Base-by-base conservation (phyloP, 2,797 vertebrate species). In the Gallinago solitaria region DNA sequence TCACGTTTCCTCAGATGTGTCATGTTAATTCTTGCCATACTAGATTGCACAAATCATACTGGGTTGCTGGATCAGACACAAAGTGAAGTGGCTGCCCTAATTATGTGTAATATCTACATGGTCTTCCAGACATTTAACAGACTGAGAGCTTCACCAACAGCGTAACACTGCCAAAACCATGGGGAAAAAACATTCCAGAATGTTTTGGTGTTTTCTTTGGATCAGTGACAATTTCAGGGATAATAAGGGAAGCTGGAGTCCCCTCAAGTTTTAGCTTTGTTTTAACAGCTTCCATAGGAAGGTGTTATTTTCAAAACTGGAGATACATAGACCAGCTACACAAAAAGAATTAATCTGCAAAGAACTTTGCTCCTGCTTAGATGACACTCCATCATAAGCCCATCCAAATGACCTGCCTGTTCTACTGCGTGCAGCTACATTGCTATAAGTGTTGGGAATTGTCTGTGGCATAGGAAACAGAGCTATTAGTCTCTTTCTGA, bases 1-100 rank as follows among this genome's bases (percentile, higher is more conserved):
- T 96, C 92, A 96, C 75, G 32, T 96, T 95, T 97, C 82, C 75
- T 93, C 39, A 84, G 87, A 94, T 89, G 89, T 85, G 65, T 96
- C 89, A 92, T 92, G 82, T 51, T 96, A 95, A 89, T 96, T 92
- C 92, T 96, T 92, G 75, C 87, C 48, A 30, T 93, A 89, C 41
- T 92, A 80, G 61, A 92, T 96, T 96, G 91, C 84, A 96, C 69
- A 96, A 94, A 87, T 87, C 92, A 59, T 91, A 24, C 51, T 71
- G 54, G 45, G 5, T 69, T 95, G 73, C 83, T 97, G 92, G 92
- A 95, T 59, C 75, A 91, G 57, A 78, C 84, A 95, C 73, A 95
- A 96, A 94, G 89, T 68, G 84, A 94, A 96, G 64, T 83, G 84
- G 61, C 69, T 96, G 68, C 76, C 33, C 56, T 87, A 83, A 76